These are phyloP conservation scores for Polydesmus complanatus DNA, from an alignment of 2,888 invertebrate species.

Conservation along the genomic window DNA sequence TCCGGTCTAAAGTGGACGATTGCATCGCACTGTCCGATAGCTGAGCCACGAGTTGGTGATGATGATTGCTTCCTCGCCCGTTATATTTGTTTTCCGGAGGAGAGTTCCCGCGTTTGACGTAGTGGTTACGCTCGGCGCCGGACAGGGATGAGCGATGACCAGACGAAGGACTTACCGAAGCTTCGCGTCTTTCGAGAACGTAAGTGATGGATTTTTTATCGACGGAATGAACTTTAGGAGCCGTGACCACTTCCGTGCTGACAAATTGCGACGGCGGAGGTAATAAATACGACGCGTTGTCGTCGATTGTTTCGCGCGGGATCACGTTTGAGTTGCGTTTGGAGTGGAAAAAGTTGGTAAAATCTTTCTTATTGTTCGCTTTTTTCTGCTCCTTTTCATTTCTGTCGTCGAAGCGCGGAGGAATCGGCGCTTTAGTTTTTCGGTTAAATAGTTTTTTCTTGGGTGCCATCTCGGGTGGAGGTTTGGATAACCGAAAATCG, in stretches of 20 bases:
- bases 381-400: background rate
- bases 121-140: background rate
- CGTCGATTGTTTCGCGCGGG: background rate
- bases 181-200: background rate
- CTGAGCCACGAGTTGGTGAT: slow-evolving; percentile 2
- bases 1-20: slow-evolving; percentile 6
- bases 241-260: background rate
- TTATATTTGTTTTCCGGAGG: background rate
- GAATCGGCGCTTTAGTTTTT: background rate
- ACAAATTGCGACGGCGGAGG: background rate
- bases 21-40: slow-evolving; percentile 8
- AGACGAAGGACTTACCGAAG: background rate
- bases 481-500: background rate
- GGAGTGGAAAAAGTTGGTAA: no score
- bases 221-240: background rate
- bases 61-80: background rate
- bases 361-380: background rate
- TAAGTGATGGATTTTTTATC: background rate
- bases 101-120: background rate
- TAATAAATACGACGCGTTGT: background rate
- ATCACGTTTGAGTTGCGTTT: background rate
- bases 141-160: background rate
- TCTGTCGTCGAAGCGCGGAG: background rate
- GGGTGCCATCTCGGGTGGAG: background rate
- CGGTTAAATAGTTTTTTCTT: background rate